These are phyloP conservation scores for Toxotes lorentzi DNA, from an alignment of 2,797 vertebrate species.

Conservation along the genomic window DNA sequence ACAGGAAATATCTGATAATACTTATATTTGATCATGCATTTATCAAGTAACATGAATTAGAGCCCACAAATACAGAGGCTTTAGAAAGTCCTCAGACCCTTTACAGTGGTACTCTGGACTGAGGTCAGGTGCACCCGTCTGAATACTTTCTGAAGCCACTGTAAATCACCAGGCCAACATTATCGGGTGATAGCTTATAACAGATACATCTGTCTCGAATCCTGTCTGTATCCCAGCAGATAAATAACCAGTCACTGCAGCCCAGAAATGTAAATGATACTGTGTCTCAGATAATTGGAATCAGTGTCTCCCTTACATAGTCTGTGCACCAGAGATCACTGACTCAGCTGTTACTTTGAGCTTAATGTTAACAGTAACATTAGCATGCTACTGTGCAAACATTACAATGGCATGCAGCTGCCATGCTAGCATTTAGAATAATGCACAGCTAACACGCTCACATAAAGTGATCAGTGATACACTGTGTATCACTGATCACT, in stretches of 20 bases:
- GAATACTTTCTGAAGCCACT: not conserved
- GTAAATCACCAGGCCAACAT: not conserved
- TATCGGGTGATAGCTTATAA: not conserved
- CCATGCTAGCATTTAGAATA: too few species aligned
- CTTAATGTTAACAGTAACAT: not conserved
- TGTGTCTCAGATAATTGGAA: too few species aligned
- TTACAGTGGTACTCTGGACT: not conserved
- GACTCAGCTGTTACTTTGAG: too few species aligned
- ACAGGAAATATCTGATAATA: not conserved
- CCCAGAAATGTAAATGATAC: not conserved
- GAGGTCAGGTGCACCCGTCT: not conserved
- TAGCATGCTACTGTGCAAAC: not conserved
- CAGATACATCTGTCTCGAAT: not conserved
- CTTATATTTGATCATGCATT: not conserved
- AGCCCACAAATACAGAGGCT: not conserved
- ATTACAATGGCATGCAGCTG: not conserved
- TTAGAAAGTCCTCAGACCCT: not conserved
- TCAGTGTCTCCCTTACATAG: not conserved
- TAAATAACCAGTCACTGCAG: too few species aligned
- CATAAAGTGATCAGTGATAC: too few species aligned
- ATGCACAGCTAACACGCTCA: too few species aligned
- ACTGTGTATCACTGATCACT: too few species aligned
- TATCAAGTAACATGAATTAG: not conserved
- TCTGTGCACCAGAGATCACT: not conserved
- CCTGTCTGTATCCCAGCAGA: too few species aligned